Percentiles rank a stretch among this genome's conserved stretches.
Evolutionary conservation across 2,888 invertebrate genomes (phyloP).

Genomic region (Drosophila gaucha): DNA sequence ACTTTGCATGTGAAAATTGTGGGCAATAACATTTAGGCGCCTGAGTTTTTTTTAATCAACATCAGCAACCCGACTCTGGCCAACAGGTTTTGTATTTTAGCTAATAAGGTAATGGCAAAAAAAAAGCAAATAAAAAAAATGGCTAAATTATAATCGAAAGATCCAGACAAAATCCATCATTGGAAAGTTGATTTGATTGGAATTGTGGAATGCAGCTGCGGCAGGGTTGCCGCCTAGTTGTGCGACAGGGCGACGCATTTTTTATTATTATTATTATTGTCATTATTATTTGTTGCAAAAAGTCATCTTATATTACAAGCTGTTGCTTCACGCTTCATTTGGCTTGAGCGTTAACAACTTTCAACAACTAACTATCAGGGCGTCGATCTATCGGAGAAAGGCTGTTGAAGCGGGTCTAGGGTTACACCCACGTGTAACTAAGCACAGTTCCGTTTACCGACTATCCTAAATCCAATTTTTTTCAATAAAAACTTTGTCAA

Average conservation of each 20-base stretch:
- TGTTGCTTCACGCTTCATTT: slow-evolving; percentile 63
- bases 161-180: slow-evolving; percentile 73
- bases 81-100: slow-evolving; percentile 49
- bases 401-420: slow-evolving; percentile 23
- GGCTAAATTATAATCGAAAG: slow-evolving; percentile 61
- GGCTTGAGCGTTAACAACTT: slow-evolving; percentile 43
- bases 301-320: slow-evolving; percentile 45
- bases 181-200: slow-evolving; percentile 81
- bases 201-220: slow-evolving; percentile 70
- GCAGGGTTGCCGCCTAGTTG: slow-evolving; percentile 69
- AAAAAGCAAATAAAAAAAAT: slow-evolving; percentile 40
- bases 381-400: slow-evolving; percentile 47
- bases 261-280: slow-evolving; percentile 19
- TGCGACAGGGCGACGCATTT: slow-evolving; percentile 72
- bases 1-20: slow-evolving; percentile 56
- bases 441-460: slow-evolving; percentile 18
- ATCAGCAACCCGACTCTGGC: slow-evolving; percentile 31
- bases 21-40: slow-evolving; percentile 47
- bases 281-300: slow-evolving; percentile 1
- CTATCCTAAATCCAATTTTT: neutral
- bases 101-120: slow-evolving; percentile 69
- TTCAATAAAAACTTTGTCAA: neutral
- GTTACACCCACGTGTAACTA: slow-evolving; percentile 29
- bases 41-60: slow-evolving; percentile 27
- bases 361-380: slow-evolving; percentile 28